These are phyloP conservation scores for Pteromalus puparum DNA, from an alignment of 1,140 invertebrate species.

Conservation along the genomic window DNA sequence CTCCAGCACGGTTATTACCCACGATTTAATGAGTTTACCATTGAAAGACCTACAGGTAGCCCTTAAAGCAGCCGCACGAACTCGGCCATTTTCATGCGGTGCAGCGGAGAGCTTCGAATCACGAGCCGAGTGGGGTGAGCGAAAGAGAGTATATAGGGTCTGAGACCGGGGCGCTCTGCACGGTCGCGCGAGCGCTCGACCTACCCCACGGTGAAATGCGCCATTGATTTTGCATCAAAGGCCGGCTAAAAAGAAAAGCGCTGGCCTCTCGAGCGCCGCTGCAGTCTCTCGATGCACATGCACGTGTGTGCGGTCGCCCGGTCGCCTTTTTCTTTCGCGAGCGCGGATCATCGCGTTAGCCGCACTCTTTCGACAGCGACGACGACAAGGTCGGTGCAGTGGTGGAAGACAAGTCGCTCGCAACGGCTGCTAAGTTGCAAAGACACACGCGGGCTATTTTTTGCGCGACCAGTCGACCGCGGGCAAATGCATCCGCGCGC, in stretches of 20 bases:
- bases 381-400: slow-evolving; percentile 47
- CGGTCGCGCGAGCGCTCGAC: slow-evolving; percentile 50
- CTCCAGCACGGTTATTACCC: not conserved
- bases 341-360: slow-evolving; percentile 58
- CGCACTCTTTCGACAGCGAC: slow-evolving; percentile 61
- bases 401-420: not conserved
- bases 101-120: not conserved
- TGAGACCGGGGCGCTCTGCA: not conserved
- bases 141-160: not conserved
- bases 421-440: slow-evolving; percentile 2
- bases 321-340: slow-evolving; percentile 32
- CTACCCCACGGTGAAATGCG: slow-evolving; percentile 69
- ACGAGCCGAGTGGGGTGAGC: not conserved
- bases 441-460: not conserved
- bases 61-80: not conserved
- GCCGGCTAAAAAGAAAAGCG: slow-evolving; percentile 72
- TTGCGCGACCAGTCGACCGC: not conserved
- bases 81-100: not conserved
- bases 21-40: not conserved
- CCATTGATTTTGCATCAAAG: slow-evolving; percentile 76
- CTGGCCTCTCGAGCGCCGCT: slow-evolving; percentile 69
- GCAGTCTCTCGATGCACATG: slow-evolving; percentile 59
- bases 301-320: not conserved
- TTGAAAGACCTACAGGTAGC: slow-evolving; percentile 3
- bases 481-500: not conserved